Evolutionary conservation across 2,113 vertebrate species (phyloP).

Genomic region (human (Homo sapiens)): DNA sequence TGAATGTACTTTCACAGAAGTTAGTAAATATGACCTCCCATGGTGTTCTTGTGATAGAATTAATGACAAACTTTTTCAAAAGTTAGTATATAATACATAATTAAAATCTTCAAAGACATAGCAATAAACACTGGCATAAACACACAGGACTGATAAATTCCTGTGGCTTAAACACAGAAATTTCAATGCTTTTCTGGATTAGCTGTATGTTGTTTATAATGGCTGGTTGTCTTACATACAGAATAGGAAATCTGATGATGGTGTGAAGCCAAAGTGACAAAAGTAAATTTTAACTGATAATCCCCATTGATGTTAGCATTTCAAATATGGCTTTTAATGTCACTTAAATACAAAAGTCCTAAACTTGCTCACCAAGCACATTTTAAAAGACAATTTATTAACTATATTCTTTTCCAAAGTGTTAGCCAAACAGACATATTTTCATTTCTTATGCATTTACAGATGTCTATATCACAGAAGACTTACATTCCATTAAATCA

Average conservation of each 20-base stretch:
- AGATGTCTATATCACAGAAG: conserved; percentile 1
- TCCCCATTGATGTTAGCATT: background rate
- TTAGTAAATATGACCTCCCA: background rate
- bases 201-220: background rate
- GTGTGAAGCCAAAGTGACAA: background rate
- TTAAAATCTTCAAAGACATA: background rate
- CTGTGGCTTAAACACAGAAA: background rate
- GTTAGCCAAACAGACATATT: background rate
- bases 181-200: background rate
- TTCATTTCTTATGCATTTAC: background rate
- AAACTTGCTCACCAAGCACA: background rate
- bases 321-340: background rate
- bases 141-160: background rate
- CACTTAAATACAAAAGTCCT: conserved; percentile 6
- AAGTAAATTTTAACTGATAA: conserved; percentile 14
- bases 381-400: background rate
- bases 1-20: background rate
- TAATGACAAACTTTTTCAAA: background rate
- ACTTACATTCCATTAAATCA: background rate
- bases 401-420: background rate
- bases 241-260: background rate
- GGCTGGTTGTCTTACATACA: background rate
- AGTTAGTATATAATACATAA: background rate
- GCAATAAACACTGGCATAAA: background rate
- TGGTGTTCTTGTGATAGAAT: background rate